Conservation (phyloP, 2,797 vertebrate genomes). For the Tympanoctomys barrerae region DNA sequence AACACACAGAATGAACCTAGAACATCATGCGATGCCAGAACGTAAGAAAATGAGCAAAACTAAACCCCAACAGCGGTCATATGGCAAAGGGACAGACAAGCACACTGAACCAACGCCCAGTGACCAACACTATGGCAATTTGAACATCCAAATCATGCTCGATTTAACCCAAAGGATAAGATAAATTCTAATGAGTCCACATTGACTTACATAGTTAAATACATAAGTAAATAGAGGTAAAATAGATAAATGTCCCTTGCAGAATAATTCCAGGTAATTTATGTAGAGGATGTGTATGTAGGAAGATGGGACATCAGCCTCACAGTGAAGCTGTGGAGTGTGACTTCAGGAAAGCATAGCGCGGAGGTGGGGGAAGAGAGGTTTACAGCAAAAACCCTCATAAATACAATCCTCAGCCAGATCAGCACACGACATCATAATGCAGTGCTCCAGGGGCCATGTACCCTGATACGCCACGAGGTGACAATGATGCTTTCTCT, state of each 20-base stretch:
- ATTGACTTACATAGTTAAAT: not conserved
- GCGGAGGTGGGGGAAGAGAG: too few species aligned
- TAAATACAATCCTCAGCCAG: not conserved
- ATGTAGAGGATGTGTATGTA: too few species aligned
- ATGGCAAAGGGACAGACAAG: not conserved
- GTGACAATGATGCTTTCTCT: not conserved
- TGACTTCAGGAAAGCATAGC: not conserved
- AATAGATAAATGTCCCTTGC: not conserved
- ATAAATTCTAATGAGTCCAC: not conserved
- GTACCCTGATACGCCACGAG: not conserved
- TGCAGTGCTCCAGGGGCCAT: accelerated
- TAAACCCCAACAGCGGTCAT: not conserved
- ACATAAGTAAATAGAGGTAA: not conserved
- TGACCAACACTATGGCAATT: not conserved
- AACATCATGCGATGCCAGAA: not conserved
- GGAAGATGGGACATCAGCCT: not conserved
- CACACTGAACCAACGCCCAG: not conserved
- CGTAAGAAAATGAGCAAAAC: not conserved
- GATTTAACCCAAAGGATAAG: not conserved
- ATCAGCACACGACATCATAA: not conserved
- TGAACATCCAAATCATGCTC: not conserved
- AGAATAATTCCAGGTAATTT: not conserved
- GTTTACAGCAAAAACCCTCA: not conserved
- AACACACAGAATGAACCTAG: not conserved
- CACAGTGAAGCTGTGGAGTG: too few species aligned